Evolutionary conservation across 1,140 invertebrate genomes (phyloP).

Genomic region (Drosophila mauritiana): DNA sequence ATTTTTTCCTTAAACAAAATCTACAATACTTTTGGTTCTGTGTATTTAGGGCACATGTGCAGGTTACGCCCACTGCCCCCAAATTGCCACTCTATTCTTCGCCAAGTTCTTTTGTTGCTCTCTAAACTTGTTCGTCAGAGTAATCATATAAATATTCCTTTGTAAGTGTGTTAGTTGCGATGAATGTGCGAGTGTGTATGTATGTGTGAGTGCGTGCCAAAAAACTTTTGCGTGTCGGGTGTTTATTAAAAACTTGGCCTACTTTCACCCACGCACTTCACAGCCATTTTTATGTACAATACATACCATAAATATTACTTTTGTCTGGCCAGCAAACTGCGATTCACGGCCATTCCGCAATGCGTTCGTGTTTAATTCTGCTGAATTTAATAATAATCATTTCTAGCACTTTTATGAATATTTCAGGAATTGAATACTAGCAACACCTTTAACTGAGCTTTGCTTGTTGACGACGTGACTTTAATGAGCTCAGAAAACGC

Average conservation of each 20-base stretch:
- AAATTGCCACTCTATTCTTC: constrained; percentile 31
- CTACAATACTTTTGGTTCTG: not conserved
- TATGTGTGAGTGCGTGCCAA: constrained; percentile 34
- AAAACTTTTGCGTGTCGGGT: constrained; percentile 65
- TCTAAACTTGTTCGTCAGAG: constrained; percentile 55
- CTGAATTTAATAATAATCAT: constrained; percentile 2
- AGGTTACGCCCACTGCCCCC: constrained; percentile 14
- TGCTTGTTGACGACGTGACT: constrained; percentile 11
- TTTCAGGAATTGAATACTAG: not conserved
- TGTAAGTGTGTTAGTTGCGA: constrained; percentile 46
- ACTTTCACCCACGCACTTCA: constrained; percentile 19
- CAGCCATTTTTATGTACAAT: constrained; percentile 42
- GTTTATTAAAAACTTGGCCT: constrained; percentile 80
- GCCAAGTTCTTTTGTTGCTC: constrained; percentile 46
- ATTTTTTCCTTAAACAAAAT: no score
- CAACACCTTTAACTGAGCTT: constrained; percentile 32
- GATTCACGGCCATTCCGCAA: constrained; percentile 48
- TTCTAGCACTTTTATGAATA: not conserved
- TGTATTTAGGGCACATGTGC: constrained; percentile 19
- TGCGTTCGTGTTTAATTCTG: not conserved
- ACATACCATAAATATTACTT: constrained; percentile 48
- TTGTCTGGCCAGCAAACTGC: constrained; percentile 50
- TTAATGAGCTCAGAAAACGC: constrained; percentile 37
- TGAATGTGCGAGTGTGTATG: constrained; percentile 1
- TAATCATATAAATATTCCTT: constrained; percentile 80